Conservation (phyloP, 2,888 invertebrate species). For the Thelaira solivaga region DNA sequence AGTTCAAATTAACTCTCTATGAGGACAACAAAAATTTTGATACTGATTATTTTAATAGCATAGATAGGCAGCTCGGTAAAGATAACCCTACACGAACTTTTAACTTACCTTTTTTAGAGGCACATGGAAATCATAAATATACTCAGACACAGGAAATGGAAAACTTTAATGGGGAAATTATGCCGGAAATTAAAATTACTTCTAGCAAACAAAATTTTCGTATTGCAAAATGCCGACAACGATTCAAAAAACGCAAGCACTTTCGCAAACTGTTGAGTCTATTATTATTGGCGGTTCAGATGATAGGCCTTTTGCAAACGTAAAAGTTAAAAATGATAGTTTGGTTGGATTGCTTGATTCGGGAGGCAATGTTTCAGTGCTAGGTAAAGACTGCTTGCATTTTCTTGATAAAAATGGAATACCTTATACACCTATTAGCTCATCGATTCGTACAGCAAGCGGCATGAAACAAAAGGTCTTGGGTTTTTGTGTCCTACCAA, state of each 20-base stretch:
- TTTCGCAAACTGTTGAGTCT: neutral
- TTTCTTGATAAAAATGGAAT: neutral
- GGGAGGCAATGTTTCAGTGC: neutral
- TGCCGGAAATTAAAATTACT: neutral
- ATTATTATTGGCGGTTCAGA: neutral
- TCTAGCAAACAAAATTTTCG: neutral
- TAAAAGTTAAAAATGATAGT: neutral
- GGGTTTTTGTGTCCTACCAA: neutral
- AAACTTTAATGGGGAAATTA: neutral
- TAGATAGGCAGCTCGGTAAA: too few species aligned
- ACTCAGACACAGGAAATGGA: neutral
- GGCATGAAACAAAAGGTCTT: neutral
- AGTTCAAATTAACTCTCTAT: neutral
- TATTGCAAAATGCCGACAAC: neutral
- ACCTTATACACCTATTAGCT: neutral
- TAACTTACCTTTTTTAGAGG: too few species aligned
- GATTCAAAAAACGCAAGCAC: neutral
- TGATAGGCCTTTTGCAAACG: conserved; percentile 27
- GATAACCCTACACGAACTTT: too few species aligned
- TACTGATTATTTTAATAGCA: neutral
- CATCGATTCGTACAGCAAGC: neutral
- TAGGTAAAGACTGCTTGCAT: neutral
- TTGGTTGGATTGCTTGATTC: conserved; percentile 15
- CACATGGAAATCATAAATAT: neutral
- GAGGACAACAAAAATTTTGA: neutral